A percentile compares a stretch with the other conserved stretches of the same genome.
Evolutionary conservation across 2,797 vertebrate species (phyloP).

Genomic region (Smutsia temminckii): DNA sequence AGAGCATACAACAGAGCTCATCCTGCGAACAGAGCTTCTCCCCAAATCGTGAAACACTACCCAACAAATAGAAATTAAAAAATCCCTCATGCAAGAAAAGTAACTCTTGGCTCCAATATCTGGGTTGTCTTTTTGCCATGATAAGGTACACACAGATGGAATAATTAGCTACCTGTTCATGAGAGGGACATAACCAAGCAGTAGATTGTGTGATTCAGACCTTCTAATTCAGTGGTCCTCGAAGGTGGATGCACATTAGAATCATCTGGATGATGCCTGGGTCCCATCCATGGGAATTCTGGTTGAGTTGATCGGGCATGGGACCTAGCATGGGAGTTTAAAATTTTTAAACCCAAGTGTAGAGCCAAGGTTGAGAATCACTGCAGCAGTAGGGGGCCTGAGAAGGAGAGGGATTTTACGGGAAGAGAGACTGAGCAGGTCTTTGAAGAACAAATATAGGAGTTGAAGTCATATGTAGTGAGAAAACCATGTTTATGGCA

Average conservation of each 20-base stretch:
- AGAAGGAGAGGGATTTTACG: neutral
- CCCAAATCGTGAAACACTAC: neutral
- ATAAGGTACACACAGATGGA: neutral
- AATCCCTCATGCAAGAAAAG: neutral
- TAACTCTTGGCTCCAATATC: neutral
- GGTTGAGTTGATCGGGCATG: neutral
- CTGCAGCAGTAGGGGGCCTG: neutral
- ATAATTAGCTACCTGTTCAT: neutral
- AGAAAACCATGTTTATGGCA: neutral
- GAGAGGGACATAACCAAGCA: neutral
- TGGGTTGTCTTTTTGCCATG: neutral
- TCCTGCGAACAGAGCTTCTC: neutral
- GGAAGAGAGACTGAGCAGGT: neutral
- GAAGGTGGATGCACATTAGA: neutral
- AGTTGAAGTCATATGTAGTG: neutral
- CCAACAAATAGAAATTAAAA: neutral
- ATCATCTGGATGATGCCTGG: neutral
- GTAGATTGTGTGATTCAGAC: neutral
- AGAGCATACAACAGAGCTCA: neutral
- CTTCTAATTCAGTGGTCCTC: neutral
- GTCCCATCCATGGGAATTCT: neutral
- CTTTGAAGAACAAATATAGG: neutral
- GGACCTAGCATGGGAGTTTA: neutral
- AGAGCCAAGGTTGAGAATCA: neutral
- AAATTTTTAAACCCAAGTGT: neutral